A percentile compares a stretch with the other conserved stretches of the same genome.
Conservation (phyloP, 2,888 invertebrate species). For the Timandra comae region DNA sequence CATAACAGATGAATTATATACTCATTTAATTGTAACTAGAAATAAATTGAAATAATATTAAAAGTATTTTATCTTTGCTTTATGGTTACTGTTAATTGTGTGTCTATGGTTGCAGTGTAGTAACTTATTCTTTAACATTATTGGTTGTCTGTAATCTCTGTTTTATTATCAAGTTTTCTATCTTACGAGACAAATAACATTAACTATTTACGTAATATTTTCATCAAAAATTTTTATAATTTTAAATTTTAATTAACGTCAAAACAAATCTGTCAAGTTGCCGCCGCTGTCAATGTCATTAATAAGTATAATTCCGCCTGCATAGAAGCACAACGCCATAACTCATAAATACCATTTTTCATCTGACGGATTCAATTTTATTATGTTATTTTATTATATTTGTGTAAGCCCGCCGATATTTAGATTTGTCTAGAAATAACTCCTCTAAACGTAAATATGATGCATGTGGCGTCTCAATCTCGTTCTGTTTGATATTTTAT, state of each 20-base stretch:
- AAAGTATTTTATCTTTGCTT: no score
- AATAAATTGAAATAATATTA: slow-evolving; percentile 10
- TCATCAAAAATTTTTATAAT: no score
- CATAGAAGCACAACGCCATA: slow-evolving; percentile 12
- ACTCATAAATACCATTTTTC: slow-evolving; percentile 31
- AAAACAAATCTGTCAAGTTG: no score
- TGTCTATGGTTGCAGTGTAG: neutral
- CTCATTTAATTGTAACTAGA: slow-evolving; percentile 5
- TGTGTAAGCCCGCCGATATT: slow-evolving; percentile 57
- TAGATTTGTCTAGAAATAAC: slow-evolving; percentile 61
- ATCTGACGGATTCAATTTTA: slow-evolving; percentile 41
- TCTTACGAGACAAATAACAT: no score
- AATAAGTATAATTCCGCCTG: slow-evolving; percentile 1
- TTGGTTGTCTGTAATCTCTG: no score
- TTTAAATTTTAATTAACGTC: no score
- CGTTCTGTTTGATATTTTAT: slow-evolving; percentile 38
- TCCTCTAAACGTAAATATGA: slow-evolving; percentile 64
- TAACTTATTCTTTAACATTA: no score
- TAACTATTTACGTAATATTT: no score
- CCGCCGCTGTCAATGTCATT: neutral
- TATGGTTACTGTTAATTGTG: slow-evolving; percentile 10
- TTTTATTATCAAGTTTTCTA: no score
- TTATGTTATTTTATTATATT: slow-evolving; percentile 65
- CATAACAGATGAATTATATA: slow-evolving; percentile 17
- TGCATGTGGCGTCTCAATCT: slow-evolving; percentile 66